Base-by-base conservation (phyloP, 2,797 vertebrate species). In the Morelia viridis region DNA sequence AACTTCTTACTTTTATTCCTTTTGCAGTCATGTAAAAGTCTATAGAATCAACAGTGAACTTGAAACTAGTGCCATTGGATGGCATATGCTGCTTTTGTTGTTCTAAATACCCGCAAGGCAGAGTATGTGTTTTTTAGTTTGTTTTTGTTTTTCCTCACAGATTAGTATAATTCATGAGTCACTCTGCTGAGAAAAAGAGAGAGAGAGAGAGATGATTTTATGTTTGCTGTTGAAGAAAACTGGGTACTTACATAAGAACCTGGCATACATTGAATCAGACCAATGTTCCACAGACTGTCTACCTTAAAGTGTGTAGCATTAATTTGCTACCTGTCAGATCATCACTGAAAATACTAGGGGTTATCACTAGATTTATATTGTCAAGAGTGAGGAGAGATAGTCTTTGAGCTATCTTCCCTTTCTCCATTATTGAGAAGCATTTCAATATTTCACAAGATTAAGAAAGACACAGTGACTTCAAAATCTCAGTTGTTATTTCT, bases 21-120 rank as follows among this genome's bases (percentile, higher is more conserved):
- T 93, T 94, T 91, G 83, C 91, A 90, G 94, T 91, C 91, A 91
- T 95, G 95, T 91, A 93, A 95, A 85, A 94, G 92, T 93, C 94
- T 93, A 94, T 93, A 89, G 91, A 94, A 91, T 62, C 24, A 50
- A 80, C 93, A 94, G 95, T 89, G 91, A 96, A 91, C 93, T 93
- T 88, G 93, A 92, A 94, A 93, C 80, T 19, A 61, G 76, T 95
- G 94, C 94, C 87, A 56, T 80, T 56, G 57, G 88, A 62, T 41
- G 65, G 84, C 61, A 31, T 84, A 89, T 1, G 1, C 19, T 83
- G 17, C 80, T 84, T 89, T 85, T 94, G 94, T 93, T 88, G 92
- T 89, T 94, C 91, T 91, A 9, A 94, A 94, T 92, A 94, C 93
- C 90, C 62, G 92, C 62, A 86, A 91, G 24, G 89, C 95, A 93